phyloP scores from a whole-genome alignment of 2,113 vertebrate species.

The Sceloporus tristichus region DNA sequence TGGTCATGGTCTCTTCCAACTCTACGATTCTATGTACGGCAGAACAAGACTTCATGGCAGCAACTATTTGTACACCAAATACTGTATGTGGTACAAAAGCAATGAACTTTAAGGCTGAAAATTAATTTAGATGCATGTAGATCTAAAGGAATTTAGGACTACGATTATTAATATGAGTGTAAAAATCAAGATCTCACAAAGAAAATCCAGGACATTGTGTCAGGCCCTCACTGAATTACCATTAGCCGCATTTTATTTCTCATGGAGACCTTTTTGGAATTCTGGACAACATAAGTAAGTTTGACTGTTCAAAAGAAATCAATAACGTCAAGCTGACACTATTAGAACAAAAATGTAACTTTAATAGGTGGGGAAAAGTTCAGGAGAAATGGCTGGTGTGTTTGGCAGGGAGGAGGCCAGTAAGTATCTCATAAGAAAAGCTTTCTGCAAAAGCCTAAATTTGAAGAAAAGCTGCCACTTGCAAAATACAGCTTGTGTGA shows the following conservation, averaged over 20 bases:
- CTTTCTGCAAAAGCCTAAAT: constrained; percentile 70
- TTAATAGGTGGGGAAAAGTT: constrained; percentile 74
- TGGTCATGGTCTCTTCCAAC: neutral
- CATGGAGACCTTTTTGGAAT: constrained; percentile 81
- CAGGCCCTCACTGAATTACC: constrained; percentile 69
- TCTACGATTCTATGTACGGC: neutral
- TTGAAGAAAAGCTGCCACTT: constrained; percentile 66
- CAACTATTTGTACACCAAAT: neutral
- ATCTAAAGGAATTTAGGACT: constrained; percentile 35
- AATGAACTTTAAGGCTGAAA: neutral
- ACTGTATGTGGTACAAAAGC: constrained; percentile 14
- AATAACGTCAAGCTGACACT: constrained; percentile 82
- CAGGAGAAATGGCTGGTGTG: constrained; percentile 38
- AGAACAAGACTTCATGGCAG: neutral
- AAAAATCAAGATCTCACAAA: constrained; percentile 56
- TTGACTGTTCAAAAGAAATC: constrained; percentile 79
- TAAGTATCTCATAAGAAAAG: constrained; percentile 60
- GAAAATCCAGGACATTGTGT: constrained; percentile 22
- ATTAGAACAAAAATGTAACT: constrained; percentile 76
- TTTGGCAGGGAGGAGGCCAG: constrained; percentile 49
- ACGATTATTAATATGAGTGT: constrained; percentile 40
- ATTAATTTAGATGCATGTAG: neutral
- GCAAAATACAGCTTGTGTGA: constrained; percentile 63
- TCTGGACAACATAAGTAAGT: constrained; percentile 79
- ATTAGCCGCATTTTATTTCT: constrained; percentile 78